Base-by-base conservation (phyloP, 2,888 invertebrate species). In the Tipula unca region DNA sequence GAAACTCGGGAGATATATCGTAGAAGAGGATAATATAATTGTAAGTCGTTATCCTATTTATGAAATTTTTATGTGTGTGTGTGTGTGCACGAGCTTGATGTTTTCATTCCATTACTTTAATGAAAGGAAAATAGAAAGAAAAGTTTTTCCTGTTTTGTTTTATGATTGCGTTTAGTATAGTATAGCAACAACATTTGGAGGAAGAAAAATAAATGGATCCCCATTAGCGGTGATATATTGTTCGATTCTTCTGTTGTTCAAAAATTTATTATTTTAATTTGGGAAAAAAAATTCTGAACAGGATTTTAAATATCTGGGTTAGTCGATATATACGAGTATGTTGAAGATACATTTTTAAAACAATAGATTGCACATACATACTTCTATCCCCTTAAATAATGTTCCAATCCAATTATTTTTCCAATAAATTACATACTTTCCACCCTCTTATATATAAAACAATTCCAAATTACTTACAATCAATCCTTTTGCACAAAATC, bases 141-240 rank as follows among this genome's bases (percentile, higher is more conserved):
- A 69, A 69, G 69, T 69, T 69, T 69, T 69, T 10, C 69, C 48
- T 48, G 32, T 14, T 48, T 48, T 48, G 69, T 69, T 69, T 69
- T 25, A 69, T 69, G 8, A 10, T 69, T 25, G 69, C 25, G 25
- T 6, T 17, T 17, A 32, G 32, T 6, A 14, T 25, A 69, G 39
- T n/a, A 48, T 14, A 69, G 69, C 14, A 69, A 20, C 20, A 69
- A 20, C 25, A 25, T 69, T 8, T 8, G 25, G 25, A 54, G 69
- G 25, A 69, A 8, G 1, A 69, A 25, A 25, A 25, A 69, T 25
- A 69, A 69, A 69, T 69, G 69, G 25, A 69, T 69, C 69, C 69
- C 69, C 69, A 69, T 69, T 69, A 69, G 69, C 69, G 69, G 69
- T 69, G 69, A 69, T 69, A 69, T 69, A 69, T 69, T 69, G 69